A percentile compares a stretch with the other conserved stretches of the same genome.
Conservation (phyloP, 2,888 invertebrate species). For the Aelia acuminata region DNA sequence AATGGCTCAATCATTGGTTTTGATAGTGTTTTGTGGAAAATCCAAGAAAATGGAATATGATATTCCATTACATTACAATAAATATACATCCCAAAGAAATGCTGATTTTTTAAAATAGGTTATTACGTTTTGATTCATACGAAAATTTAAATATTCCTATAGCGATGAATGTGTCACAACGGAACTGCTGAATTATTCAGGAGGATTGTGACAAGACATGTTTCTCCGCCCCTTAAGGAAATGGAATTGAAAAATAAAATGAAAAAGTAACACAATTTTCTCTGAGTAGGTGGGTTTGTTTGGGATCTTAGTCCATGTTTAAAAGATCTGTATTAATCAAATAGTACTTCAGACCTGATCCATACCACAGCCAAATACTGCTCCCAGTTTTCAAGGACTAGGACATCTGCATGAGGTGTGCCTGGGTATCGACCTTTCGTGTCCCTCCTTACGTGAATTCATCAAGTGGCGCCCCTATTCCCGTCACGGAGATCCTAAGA, state of each 20-base stretch:
- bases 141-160: neutral
- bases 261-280: neutral
- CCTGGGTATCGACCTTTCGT: conserved; percentile 41
- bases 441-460: conserved; percentile 55
- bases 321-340: conserved; percentile 40
- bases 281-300: neutral
- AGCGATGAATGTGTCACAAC: neutral
- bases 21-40: too few relatives aligned
- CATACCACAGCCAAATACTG: neutral
- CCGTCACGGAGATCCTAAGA: conserved; percentile 50
- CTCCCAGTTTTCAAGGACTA: neutral
- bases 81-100: too few relatives aligned
- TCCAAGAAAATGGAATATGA: too few relatives aligned
- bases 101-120: neutral
- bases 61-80: too few relatives aligned
- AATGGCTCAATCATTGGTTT: too few relatives aligned
- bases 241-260: neutral
- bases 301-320: conserved; percentile 7
- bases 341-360: neutral
- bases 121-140: neutral
- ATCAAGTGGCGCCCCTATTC: conserved; percentile 42
- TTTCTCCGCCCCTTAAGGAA: neutral
- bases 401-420: conserved; percentile 21
- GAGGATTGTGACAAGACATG: neutral
- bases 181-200: neutral